Evolutionary conservation across 2,797 vertebrate species (phyloP), one percentile per base, ranked within the genome.

Genomic region (Phrynocephalus vlangalii): DNA sequence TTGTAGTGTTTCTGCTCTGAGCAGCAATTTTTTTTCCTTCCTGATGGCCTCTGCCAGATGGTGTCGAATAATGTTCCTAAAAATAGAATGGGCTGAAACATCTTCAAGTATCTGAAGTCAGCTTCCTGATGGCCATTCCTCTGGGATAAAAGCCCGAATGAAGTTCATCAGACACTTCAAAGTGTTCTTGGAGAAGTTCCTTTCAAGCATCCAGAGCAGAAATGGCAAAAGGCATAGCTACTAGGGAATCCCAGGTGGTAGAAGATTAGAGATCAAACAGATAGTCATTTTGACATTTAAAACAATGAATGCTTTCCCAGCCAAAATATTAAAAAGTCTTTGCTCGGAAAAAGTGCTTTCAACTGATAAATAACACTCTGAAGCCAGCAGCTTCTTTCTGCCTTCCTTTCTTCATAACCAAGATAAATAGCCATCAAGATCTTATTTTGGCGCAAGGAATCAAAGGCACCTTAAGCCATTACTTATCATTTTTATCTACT

Each of bases 401-500:
- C 15, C 71, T 88, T 26, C 79, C 24, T 38, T 79, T 91, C 85
- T 67, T 83, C 83, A 13, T 75, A 91, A 84, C 26, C n/a, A 9
- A 70, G 8, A 91, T 87, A 90, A 92, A 91, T 6, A 22, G 15
- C 13, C 81, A 20, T 0, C 82, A 83, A 90, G 92, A 91, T 30
- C 70, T 76, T 48, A 70, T 20, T 83, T 83, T 85, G 73, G 70
- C 84, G 20, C 86, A 89, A 91, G 91, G 60, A 1, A 91, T 89
- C 80, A 85, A 90, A 86, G 79, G 28, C 13, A 90, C 16, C 11
- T 11, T 11, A 18, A n/a, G 91, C 88, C 0, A 63, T 91, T 73
- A 70, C 66, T 78, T 77, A 85, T 8, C 6, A 10, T 11, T 75
- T 87, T 24, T 84, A 70, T 86, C 10, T n/a, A 56, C 15, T 84